Evolutionary conservation across 2,888 invertebrate genomes (phyloP).

Genomic region (Chalcis sispes): DNA sequence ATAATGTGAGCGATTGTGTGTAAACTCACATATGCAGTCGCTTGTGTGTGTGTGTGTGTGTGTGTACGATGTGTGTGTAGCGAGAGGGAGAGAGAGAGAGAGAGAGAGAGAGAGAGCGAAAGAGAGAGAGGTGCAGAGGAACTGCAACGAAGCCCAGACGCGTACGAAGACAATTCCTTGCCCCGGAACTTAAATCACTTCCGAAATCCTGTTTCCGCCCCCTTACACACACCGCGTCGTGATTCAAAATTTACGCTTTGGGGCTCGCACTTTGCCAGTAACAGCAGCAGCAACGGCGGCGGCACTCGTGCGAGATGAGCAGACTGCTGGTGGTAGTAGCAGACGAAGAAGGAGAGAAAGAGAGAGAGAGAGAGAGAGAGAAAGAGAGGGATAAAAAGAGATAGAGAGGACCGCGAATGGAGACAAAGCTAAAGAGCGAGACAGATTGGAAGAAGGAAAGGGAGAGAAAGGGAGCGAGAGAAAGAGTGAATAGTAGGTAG

Average conservation of each 20-base stretch:
- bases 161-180: slow-evolving; percentile 50
- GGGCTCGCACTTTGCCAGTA: slow-evolving; percentile 20
- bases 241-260: slow-evolving; percentile 55
- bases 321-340: no score
- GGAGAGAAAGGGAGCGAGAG: neutral
- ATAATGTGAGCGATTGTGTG: slow-evolving; percentile 44
- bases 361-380: neutral
- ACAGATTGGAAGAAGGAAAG: neutral
- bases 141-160: slow-evolving; percentile 38
- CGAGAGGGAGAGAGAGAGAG: no score
- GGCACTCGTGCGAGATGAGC: neutral
- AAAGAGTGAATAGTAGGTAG: no score
- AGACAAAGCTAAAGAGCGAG: neutral
- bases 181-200: slow-evolving; percentile 55
- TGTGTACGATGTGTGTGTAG: no score
- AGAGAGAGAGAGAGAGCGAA: no score
- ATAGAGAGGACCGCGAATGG: neutral
- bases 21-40: neutral
- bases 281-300: neutral
- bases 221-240: slow-evolving; percentile 46
- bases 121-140: neutral
- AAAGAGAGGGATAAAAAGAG: neutral
- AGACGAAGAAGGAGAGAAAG: neutral
- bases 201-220: slow-evolving; percentile 54
- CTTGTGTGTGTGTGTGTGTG: no score